Base-by-base conservation (phyloP, 2,888 invertebrate genomes). In the Petrolisthes cinctipes region DNA sequence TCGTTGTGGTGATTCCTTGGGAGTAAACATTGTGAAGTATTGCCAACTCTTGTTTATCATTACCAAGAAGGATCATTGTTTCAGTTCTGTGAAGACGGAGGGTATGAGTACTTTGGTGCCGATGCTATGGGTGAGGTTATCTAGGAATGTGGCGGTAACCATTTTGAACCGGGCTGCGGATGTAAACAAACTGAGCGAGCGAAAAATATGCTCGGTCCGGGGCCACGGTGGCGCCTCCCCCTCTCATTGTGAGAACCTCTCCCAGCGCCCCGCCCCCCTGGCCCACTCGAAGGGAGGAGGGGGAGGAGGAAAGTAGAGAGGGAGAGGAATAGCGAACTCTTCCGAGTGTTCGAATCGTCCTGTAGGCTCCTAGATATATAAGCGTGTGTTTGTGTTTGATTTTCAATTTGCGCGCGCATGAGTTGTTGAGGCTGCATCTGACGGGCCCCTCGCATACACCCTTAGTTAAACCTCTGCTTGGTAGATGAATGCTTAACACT, bases 161-260 rank as follows among this genome's bases (percentile, higher is more conserved):
- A 80, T 86, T 86, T 82, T 86, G 86, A 86, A 53, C 66, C 37
- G 86, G 51, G 75, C 71, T 56, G 51, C n/a, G 4, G 85, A 85
- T 79, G 85, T 73, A 78, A 80, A 85, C 85, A 85, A 79, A 85
- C 79, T 53, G 83, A 37, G 75, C 51, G 54, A 76, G 56, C 80
- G 61, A 85, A 85, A 85, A 80, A 85, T 80, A 85, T 66, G 85
- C 85, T 85, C 85, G 80, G 53, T 85, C 37, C 85, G 37, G 79
- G 85, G 85, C 80, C 68, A 37, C 78, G 54, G 54, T 54, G n/a
- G 23, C 56, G 20, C 83, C 83, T 57, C 14, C 4, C 83, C 57
- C 82, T 54, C n/a, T n/a, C 75, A 73, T 57, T 75, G 75, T 51
- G 75, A 23, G 57, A 37, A 75, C 56, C 75, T 75, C 20, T 57